Conservation (phyloP, 1,140 invertebrate species). For the Drosophila ohnishii region DNA sequence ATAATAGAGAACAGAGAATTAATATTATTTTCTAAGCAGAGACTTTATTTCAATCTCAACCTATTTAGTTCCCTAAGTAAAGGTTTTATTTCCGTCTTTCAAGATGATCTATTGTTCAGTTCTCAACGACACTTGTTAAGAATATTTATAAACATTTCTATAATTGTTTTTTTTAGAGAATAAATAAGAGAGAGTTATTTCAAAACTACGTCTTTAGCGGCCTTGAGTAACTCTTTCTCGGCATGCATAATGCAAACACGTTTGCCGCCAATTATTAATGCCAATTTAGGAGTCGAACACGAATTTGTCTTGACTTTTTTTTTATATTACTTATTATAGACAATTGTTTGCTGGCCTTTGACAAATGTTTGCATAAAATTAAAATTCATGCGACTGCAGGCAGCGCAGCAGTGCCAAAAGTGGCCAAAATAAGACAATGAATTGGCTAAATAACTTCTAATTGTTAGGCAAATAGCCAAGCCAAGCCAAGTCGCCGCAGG, state of each 20-base stretch:
- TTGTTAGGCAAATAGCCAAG: conserved; percentile 74
- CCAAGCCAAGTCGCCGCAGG: conserved; percentile 36
- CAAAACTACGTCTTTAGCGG: conserved; percentile 14
- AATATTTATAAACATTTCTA: conserved; percentile 3
- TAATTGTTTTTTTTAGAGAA: neutral
- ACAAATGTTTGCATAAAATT: conserved; percentile 75
- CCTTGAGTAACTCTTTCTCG: conserved; percentile 50
- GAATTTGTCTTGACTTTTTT: conserved; percentile 26
- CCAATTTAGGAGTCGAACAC: conserved; percentile 53
- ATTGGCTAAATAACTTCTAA: conserved; percentile 76
- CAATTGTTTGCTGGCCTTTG: conserved; percentile 48
- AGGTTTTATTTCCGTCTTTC: neutral
- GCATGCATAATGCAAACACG: conserved; percentile 63
- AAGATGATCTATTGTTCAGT: neutral
- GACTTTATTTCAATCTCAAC: neutral
- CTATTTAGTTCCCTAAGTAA: neutral
- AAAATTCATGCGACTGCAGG: conserved; percentile 68
- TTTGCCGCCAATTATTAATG: conserved; percentile 63
- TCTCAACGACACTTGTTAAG: neutral
- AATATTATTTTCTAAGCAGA: no score
- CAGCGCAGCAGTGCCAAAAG: conserved; percentile 45
- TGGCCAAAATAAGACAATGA: conserved; percentile 68
- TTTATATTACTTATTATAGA: neutral
- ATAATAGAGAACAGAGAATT: no score
- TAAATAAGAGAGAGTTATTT: conserved; percentile 8